phyloP scores from a whole-genome alignment of 1,140 invertebrate genomes.

The Adelges cooleyi region DNA sequence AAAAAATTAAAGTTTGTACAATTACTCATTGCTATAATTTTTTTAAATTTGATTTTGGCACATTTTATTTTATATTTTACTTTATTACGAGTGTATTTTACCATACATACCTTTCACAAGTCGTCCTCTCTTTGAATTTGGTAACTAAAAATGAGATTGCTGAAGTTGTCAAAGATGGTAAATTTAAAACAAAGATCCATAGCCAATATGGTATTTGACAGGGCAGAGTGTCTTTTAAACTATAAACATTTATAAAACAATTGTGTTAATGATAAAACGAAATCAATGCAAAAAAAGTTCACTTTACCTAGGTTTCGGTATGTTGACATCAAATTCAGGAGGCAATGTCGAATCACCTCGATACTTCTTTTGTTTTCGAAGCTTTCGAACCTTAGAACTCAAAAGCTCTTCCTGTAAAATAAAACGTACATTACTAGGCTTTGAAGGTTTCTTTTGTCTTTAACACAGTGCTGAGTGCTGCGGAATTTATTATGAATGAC shows the following conservation, averaged over 20 bases:
- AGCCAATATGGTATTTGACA: slow-evolving; percentile 62
- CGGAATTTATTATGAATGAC: too few relatives aligned
- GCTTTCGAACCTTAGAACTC: slow-evolving; percentile 58
- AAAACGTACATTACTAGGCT: background rate
- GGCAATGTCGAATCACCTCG: slow-evolving; percentile 48
- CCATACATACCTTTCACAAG: background rate
- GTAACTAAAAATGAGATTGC: slow-evolving; percentile 20
- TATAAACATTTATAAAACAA: background rate
- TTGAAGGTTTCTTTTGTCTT: too few relatives aligned
- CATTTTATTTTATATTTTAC: too few relatives aligned
- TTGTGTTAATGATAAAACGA: background rate
- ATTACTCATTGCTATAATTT: too few relatives aligned
- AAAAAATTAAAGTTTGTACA: too few relatives aligned
- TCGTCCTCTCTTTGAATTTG: slow-evolving; percentile 18
- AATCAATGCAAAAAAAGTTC: slow-evolving; percentile 32
- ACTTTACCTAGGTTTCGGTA: slow-evolving; percentile 53
- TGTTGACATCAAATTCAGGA: slow-evolving; percentile 53
- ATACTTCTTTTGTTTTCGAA: slow-evolving; percentile 51
- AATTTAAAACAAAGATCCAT: slow-evolving; percentile 47
- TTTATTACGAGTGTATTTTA: too few relatives aligned
- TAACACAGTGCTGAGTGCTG: too few relatives aligned
- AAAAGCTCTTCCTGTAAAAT: slow-evolving; percentile 56
- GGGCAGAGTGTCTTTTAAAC: slow-evolving; percentile 66
- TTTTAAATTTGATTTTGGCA: too few relatives aligned
- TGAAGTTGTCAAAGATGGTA: slow-evolving; percentile 38